These are phyloP conservation scores for Noctilio leporinus DNA, from an alignment of 2,113 vertebrate genomes.

Conservation along the genomic window DNA sequence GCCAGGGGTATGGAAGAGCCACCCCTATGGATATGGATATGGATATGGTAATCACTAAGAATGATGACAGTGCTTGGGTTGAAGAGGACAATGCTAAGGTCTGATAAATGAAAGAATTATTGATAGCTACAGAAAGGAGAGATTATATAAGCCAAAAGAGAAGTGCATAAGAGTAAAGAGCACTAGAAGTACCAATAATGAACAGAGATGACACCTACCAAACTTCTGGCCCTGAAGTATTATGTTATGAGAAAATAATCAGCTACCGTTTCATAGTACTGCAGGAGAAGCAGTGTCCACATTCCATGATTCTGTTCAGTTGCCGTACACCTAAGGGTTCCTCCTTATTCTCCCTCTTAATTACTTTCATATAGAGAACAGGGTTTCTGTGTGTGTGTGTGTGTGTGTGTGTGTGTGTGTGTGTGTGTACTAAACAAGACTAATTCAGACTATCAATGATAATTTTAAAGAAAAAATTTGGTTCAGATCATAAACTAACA, in stretches of 20 bases:
- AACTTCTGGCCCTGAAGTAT: neutral
- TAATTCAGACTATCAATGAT: neutral
- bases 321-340: neutral
- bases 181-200: neutral
- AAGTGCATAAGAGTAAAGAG: neutral
- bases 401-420: neutral
- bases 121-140: neutral
- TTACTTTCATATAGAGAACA: neutral
- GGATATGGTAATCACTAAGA: neutral
- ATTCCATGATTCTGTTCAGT: neutral
- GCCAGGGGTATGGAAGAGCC: neutral
- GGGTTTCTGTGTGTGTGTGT: neutral
- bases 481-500: slow-evolving; percentile 5
- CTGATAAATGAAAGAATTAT: neutral
- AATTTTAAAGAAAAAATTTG: neutral
- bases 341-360: neutral
- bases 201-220: neutral
- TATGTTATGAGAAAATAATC: neutral
- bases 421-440: neutral
- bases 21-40: neutral
- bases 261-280: neutral
- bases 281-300: neutral
- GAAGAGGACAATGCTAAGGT: neutral
- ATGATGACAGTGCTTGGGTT: neutral
- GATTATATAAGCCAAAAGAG: neutral